Conservation (phyloP, 2,888 invertebrate species). For the Aphidoletes aphidimyza region DNA sequence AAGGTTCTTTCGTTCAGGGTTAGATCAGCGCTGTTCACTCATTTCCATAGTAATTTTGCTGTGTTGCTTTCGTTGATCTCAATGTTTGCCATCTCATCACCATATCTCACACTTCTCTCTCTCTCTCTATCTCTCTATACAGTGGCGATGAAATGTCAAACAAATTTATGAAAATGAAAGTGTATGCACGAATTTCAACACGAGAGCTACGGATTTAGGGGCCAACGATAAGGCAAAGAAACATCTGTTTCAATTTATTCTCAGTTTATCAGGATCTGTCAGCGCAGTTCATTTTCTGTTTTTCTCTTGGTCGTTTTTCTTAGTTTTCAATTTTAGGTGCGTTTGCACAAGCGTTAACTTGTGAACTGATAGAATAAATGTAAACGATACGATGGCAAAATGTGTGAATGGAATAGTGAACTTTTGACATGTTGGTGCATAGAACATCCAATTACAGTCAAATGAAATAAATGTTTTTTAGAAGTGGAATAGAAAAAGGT, state of each 20-base stretch:
- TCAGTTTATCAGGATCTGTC: conserved; percentile 37
- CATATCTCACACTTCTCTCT: neutral
- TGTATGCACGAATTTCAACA: no score
- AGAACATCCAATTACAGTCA: neutral
- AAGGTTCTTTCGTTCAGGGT: no score
- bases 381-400: conserved; percentile 8
- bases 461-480: neutral
- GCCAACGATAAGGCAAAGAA: neutral
- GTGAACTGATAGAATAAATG: conserved; percentile 37
- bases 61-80: neutral
- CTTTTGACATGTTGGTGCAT: conserved; percentile 36
- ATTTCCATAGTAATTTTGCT: no score
- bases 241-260: conserved; percentile 49
- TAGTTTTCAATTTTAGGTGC: neutral
- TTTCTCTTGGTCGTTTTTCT: neutral
- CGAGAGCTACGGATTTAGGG: neutral
- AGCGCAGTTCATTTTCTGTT: neutral
- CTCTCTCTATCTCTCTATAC: no score
- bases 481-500: no score
- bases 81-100: neutral
- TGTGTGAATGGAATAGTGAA: neutral
- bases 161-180: conserved; percentile 38
- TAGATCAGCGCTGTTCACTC: no score
- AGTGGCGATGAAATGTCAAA: conserved; percentile 29
- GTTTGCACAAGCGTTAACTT: neutral